Evolutionary conservation across 2,113 vertebrate species (phyloP).

Genomic region (Rhagologus leucostigma): DNA sequence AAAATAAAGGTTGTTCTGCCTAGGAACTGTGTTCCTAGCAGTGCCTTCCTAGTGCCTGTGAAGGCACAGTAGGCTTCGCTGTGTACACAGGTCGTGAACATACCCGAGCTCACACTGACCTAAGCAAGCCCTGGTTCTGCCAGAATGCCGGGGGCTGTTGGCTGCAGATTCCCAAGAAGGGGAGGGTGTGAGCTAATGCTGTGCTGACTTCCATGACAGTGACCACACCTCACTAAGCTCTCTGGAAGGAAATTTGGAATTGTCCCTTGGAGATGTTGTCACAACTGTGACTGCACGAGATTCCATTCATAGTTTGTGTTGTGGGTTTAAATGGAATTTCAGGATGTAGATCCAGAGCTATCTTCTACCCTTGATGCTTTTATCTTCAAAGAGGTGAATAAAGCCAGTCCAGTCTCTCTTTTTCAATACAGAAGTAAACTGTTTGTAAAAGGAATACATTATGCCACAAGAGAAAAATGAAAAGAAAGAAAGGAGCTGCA

Average conservation of each 20-base stretch:
- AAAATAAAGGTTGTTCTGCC: background rate
- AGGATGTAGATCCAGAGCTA: background rate
- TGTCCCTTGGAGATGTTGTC: background rate
- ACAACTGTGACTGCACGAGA: fast-evolving
- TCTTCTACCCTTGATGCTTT: background rate
- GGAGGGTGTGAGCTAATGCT: background rate
- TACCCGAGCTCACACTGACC: background rate
- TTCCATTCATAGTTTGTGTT: background rate
- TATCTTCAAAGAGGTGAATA: background rate
- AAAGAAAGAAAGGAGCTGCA: background rate
- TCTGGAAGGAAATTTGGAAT: background rate
- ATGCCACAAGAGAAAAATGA: background rate
- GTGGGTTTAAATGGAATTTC: background rate
- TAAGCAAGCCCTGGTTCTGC: background rate
- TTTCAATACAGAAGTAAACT: background rate
- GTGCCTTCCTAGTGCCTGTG: background rate
- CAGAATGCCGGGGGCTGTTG: background rate
- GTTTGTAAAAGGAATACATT: background rate
- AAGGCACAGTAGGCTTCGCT: background rate
- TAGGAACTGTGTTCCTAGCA: background rate
- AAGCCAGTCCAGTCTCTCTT: background rate
- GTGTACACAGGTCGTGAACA: background rate
- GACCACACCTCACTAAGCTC: background rate
- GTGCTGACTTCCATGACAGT: background rate
- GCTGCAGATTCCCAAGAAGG: background rate